Evolutionary conservation across 2,113 vertebrate species (phyloP).

Genomic region (Athene noctua): DNA sequence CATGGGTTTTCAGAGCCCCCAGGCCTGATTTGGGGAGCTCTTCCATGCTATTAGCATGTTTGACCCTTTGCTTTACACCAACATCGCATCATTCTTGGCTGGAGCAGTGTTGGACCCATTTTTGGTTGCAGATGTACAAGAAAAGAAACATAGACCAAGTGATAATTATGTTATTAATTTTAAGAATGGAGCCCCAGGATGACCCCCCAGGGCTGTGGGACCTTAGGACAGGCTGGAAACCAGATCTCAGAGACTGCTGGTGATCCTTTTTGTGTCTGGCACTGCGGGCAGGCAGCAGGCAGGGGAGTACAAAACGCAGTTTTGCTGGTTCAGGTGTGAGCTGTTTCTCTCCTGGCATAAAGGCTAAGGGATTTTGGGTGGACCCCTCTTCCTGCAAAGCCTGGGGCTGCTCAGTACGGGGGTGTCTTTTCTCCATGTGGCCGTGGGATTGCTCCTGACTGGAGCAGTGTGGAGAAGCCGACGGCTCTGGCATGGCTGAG

Average conservation of each 20-base stretch:
- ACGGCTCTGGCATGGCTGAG: neutral
- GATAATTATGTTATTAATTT: neutral
- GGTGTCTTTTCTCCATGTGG: neutral
- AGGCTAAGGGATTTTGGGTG: neutral
- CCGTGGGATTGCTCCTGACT: accelerated
- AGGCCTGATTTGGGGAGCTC: neutral
- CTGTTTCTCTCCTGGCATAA: neutral
- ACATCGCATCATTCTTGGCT: accelerated
- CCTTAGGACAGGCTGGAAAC: neutral
- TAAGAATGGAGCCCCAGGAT: neutral
- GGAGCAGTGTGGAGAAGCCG: accelerated
- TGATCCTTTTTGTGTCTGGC: neutral
- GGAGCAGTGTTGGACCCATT: neutral
- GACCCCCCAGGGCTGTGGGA: neutral
- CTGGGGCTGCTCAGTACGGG: neutral
- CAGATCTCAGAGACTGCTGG: neutral
- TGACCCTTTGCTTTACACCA: neutral
- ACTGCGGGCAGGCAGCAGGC: neutral
- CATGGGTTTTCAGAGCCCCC: neutral
- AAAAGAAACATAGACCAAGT: neutral
- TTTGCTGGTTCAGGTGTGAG: neutral
- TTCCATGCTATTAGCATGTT: neutral
- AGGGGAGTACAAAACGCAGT: neutral
- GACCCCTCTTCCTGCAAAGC: neutral
- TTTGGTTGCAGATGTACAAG: neutral